Evolutionary conservation across 2,888 invertebrate genomes (phyloP).

Genomic region (Monoplex corrugatus): DNA sequence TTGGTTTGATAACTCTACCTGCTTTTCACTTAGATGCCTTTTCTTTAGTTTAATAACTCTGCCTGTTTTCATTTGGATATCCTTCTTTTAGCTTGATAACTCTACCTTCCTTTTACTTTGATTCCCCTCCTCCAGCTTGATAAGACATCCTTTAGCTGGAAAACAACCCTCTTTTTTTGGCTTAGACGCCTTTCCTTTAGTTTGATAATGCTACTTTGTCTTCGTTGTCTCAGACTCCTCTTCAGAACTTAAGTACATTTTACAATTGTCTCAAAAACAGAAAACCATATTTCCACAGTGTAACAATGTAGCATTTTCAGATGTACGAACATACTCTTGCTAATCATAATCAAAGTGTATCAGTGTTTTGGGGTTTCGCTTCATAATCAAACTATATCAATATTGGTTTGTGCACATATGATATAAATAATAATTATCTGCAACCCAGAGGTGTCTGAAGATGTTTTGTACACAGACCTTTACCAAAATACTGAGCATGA

Average conservation of each 20-base stretch:
- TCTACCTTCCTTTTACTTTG: too few species aligned
- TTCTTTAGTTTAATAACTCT: too few species aligned
- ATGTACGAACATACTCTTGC: slow-evolving; percentile 14
- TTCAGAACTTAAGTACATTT: background rate
- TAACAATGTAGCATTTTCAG: slow-evolving; percentile 25
- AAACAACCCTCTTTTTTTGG: too few species aligned
- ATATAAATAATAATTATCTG: background rate
- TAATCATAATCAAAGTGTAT: slow-evolving; percentile 41
- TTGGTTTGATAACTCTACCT: too few species aligned
- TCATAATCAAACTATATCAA: slow-evolving; percentile 35
- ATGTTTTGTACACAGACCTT: slow-evolving; percentile 3
- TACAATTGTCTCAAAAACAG: slow-evolving; percentile 33
- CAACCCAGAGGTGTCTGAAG: background rate
- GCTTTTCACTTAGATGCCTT: too few species aligned
- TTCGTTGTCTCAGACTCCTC: background rate
- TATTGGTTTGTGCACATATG: background rate
- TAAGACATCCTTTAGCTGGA: too few species aligned
- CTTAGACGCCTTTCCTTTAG: too few species aligned
- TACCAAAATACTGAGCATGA: slow-evolving; percentile 29
- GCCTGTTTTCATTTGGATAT: too few species aligned
- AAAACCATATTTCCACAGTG: slow-evolving; percentile 38
- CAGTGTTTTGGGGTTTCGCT: background rate
- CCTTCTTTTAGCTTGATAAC: too few species aligned
- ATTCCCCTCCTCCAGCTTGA: too few species aligned
- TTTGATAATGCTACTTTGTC: too few species aligned